Evolutionary conservation across 2,797 vertebrate species (phyloP), one percentile per base, ranked within the genome.

Genomic region (Rhabdophis nuchalis): DNA sequence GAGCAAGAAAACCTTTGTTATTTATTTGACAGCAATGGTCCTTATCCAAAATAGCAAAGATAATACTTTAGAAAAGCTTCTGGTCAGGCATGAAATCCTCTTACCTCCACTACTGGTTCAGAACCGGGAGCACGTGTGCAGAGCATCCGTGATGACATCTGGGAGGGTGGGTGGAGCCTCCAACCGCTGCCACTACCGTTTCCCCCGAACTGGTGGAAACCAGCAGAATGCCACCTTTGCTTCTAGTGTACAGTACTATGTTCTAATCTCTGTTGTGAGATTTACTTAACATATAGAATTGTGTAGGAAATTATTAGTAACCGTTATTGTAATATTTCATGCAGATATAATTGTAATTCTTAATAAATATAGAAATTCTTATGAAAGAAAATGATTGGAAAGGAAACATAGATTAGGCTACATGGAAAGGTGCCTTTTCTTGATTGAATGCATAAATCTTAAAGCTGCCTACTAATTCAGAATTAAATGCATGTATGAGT

Each of bases 401-500:
- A 18, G 0, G 18, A 8, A 91, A 88, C 89, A 54, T 12, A 91
- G 12, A 89, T 85, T 87, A 18, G 25, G 6, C 2, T 57, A 52
- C 54, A 85, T 90, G 58, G 85, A 94, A 94, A 86, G 87, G 11
- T 89, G 20, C 7, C 32, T 60, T 87, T 87, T 57, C 25, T 2
- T 64, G 82, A 4, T 36, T 90, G 29, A 16, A 27, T 60, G n/a
- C 90, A 2, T 1, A 2, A 46, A 93, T 94, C 91, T 52, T 85
- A 23, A 88, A 87, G 57, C 64, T 94, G 20, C 88, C 77, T 89
- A 61, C 32, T 94, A 94, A 89, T 94, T 94, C 56, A 95, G 86
- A 60, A 41, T 94, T 94, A 93, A 93, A 72, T 93, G 29, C 86
- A 9, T 92, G 56, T 94, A 89, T 89, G 96, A 95, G 94, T 72